phyloP scores from a whole-genome alignment of 2,797 vertebrate species.

The Pipistrellus pygmaeus region DNA sequence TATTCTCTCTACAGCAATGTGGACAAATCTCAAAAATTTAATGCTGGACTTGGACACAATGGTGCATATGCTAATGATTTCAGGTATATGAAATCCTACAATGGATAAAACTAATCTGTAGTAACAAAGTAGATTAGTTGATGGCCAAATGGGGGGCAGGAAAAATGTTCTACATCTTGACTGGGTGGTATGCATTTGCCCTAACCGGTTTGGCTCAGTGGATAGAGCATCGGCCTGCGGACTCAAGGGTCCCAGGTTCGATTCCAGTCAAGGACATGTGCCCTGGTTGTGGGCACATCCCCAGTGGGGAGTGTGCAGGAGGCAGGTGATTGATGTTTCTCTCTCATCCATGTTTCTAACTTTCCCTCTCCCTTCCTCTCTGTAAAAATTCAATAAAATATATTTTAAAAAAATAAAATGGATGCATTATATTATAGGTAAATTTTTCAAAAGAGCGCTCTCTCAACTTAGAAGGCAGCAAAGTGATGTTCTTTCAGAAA shows the following conservation, averaged over 20 bases:
- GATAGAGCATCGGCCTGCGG: too few species aligned
- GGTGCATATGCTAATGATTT: not conserved
- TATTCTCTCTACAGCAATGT: not conserved
- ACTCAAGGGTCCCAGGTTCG: too few species aligned
- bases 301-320: too few species aligned
- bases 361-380: too few species aligned
- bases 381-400: too few species aligned
- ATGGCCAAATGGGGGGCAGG: not conserved
- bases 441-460: not conserved
- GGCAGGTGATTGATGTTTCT: too few species aligned
- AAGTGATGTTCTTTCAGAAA: constrained; percentile 22
- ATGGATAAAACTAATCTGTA: not conserved
- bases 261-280: too few species aligned
- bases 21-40: not conserved
- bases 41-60: not conserved
- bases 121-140: not conserved
- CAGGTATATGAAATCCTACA: constrained; percentile 24
- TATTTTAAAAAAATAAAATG: not conserved
- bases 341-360: too few species aligned
- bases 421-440: not conserved
- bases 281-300: too few species aligned
- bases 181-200: not conserved
- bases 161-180: not conserved
- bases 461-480: not conserved
- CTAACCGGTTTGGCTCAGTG: too few species aligned